Conservation (phyloP, 2,797 vertebrate species). For the Garrulus glandarius region DNA sequence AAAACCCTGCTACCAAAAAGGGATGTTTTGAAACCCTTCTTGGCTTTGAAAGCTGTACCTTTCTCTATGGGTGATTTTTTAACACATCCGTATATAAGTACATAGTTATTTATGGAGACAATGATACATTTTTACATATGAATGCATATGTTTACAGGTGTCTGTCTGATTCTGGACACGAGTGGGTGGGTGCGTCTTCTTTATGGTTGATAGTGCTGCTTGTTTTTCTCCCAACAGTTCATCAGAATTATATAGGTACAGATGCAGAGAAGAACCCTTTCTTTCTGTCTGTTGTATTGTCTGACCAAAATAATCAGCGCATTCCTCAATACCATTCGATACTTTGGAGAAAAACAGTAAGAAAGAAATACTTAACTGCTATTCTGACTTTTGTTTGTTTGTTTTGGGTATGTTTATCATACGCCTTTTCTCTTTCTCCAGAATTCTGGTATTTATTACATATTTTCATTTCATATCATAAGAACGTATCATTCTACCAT, state of each 20-base stretch:
- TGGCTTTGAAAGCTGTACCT: background rate
- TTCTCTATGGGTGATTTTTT: fast-evolving
- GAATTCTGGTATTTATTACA: background rate
- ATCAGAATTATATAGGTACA: conserved; percentile 95
- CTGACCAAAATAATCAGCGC: conserved; percentile 96
- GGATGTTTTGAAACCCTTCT: background rate
- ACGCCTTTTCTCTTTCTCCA: background rate
- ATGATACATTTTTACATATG: background rate
- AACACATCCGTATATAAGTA: background rate
- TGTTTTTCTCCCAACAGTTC: conserved; percentile 79
- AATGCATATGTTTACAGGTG: background rate
- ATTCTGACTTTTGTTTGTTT: background rate
- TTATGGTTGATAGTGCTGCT: background rate
- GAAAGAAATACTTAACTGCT: conserved; percentile 30
- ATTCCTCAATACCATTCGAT: conserved; percentile 96
- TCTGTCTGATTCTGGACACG: background rate
- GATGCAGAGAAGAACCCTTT: conserved; percentile 97
- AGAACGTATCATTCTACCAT: background rate
- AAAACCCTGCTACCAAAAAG: background rate
- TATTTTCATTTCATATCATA: background rate
- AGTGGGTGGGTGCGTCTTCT: background rate
- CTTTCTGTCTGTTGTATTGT: conserved; percentile 95
- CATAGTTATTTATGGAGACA: background rate
- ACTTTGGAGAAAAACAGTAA: conserved; percentile 96
- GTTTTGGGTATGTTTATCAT: background rate